phyloP scores from a whole-genome alignment of 2,797 vertebrate species.

The Pterois miles region DNA sequence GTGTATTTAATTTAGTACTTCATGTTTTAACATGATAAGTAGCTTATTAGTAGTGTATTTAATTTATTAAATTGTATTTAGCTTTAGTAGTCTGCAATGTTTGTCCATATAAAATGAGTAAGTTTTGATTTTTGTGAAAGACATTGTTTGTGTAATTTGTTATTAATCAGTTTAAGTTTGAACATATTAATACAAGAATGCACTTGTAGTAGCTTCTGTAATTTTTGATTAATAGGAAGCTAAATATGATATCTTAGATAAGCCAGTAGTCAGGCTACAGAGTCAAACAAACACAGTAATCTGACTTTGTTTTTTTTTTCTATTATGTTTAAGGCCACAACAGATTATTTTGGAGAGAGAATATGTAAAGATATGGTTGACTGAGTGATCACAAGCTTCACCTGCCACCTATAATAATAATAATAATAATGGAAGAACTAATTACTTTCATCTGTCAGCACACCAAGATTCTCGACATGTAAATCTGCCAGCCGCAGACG shows the following conservation, averaged over 20 bases:
- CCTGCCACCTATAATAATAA: not conserved
- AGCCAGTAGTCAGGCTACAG: not conserved
- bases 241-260: constrained; percentile 10
- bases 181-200: not conserved
- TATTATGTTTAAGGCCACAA: not conserved
- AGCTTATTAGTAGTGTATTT: too few relatives aligned
- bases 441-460: not conserved
- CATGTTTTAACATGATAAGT: too few relatives aligned
- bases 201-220: not conserved
- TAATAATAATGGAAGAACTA: constrained; percentile 5
- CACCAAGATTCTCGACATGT: not conserved
- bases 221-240: not conserved
- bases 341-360: not conserved
- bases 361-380: not conserved
- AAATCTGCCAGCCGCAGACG: constrained; percentile 2
- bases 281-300: constrained; percentile 12
- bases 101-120: not conserved
- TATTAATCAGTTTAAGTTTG: not conserved
- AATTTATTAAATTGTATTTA: too few relatives aligned
- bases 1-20: too few relatives aligned
- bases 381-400: not conserved
- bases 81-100: too few relatives aligned
- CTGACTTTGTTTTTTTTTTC: constrained; percentile 19
- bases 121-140: too few relatives aligned
- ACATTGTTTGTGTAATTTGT: not conserved